phyloP scores from a whole-genome alignment of 2,113 vertebrate species.

The Camelus bactrianus region DNA sequence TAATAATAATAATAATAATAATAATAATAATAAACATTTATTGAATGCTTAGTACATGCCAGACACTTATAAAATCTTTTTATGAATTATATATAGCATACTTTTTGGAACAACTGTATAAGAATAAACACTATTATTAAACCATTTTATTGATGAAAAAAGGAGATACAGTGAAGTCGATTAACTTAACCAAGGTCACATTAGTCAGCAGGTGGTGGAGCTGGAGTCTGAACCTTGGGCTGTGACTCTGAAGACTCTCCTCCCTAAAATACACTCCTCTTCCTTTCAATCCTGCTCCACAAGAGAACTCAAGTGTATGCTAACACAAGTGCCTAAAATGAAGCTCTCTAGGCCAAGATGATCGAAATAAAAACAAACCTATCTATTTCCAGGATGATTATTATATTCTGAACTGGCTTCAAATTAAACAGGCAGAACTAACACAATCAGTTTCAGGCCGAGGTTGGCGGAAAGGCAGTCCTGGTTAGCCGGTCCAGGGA shows the following conservation, averaged over 20 bases:
- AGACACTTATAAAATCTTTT: neutral
- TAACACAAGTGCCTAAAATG: neutral
- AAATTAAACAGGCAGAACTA: constrained; percentile 73
- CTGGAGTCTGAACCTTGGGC: neutral
- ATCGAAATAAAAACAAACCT: constrained; percentile 51
- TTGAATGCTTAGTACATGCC: neutral
- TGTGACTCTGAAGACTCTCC: neutral
- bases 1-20: neutral
- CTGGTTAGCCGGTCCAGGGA: constrained; percentile 27
- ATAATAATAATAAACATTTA: neutral
- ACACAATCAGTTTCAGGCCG: constrained; percentile 21
- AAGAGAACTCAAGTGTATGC: neutral
- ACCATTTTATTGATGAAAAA: neutral
- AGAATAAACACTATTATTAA: neutral
- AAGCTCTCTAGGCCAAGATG: constrained; percentile 45
- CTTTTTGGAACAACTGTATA: neutral
- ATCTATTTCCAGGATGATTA: constrained; percentile 43
- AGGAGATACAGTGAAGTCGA: neutral
- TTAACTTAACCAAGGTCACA: neutral
- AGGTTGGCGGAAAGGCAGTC: constrained; percentile 68
- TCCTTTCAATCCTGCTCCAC: neutral
- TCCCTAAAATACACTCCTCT: too few species aligned
- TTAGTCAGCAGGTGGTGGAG: neutral
- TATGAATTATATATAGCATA: neutral
- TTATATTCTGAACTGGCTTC: constrained; percentile 56